A percentile compares a stretch with the other conserved stretches of the same genome.
These are phyloP conservation scores for Clarias batrachus DNA, from an alignment of 2,113 vertebrate genomes.

Conservation along the genomic window DNA sequence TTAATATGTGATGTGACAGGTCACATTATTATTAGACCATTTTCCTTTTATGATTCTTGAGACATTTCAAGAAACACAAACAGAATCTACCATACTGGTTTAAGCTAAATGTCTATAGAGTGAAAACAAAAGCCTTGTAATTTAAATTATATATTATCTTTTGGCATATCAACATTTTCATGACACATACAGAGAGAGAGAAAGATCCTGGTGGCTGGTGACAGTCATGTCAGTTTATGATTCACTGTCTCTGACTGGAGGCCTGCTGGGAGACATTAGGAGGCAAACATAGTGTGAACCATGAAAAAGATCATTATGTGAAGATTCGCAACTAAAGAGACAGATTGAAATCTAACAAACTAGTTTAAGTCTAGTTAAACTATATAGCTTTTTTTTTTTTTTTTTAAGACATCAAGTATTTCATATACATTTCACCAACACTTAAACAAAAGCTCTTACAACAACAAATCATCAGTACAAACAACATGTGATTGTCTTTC, in stretches of 20 bases:
- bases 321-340: constrained; percentile 70
- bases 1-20: neutral
- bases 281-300: constrained; percentile 73
- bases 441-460: neutral
- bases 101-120: neutral
- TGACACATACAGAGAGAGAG: constrained; percentile 16
- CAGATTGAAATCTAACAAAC: constrained; percentile 60
- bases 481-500: constrained; percentile 26
- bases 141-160: neutral
- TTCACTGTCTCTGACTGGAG: constrained; percentile 66
- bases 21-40: neutral
- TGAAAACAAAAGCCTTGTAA: neutral
- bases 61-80: neutral
- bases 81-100: neutral
- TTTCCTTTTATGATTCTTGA: neutral
- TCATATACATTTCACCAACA: neutral
- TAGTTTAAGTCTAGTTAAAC: constrained; percentile 52
- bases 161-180: neutral
- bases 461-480: constrained; percentile 25
- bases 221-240: constrained; percentile 73
- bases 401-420: neutral
- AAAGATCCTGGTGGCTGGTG: constrained; percentile 60
- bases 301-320: constrained; percentile 71
- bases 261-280: constrained; percentile 76
- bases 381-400: neutral